Conservation (phyloP, 92 coral and sea anemone genomes). For the Porites cylindrica region DNA sequence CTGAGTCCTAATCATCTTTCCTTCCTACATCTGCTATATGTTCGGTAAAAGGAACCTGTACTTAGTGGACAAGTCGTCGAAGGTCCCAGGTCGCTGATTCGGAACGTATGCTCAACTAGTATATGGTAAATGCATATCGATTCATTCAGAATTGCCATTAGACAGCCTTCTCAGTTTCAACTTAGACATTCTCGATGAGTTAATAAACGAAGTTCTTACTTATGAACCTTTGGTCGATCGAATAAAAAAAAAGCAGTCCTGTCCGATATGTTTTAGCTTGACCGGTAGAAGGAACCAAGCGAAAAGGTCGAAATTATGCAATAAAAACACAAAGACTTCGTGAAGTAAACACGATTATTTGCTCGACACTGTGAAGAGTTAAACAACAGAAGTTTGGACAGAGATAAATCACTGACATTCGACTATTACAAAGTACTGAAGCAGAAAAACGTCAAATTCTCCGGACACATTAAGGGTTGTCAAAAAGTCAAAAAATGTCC, state of each 20-base stretch:
- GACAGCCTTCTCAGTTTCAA: too few species aligned
- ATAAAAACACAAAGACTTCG: background rate
- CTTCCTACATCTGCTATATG: too few species aligned
- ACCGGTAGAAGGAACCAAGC: too few species aligned
- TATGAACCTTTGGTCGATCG: background rate
- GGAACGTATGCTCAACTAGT: too few species aligned
- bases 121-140: too few species aligned
- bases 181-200: background rate
- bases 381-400: conserved; percentile 11
- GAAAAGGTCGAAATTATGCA: background rate
- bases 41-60: too few species aligned
- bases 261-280: background rate
- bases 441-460: conserved; percentile 20
- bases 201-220: background rate
- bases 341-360: conserved; percentile 1
- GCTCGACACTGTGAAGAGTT: background rate
- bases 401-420: background rate
- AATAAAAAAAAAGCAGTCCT: background rate
- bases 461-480: background rate
- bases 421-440: background rate
- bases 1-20: too few species aligned
- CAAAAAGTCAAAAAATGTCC: conserved; percentile 26
- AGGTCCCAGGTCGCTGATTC: too few species aligned
- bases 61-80: too few species aligned
- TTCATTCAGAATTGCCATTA: too few species aligned